Evolutionary conservation across 2,113 vertebrate genomes (phyloP).

Genomic region (Setophaga kirtlandii): DNA sequence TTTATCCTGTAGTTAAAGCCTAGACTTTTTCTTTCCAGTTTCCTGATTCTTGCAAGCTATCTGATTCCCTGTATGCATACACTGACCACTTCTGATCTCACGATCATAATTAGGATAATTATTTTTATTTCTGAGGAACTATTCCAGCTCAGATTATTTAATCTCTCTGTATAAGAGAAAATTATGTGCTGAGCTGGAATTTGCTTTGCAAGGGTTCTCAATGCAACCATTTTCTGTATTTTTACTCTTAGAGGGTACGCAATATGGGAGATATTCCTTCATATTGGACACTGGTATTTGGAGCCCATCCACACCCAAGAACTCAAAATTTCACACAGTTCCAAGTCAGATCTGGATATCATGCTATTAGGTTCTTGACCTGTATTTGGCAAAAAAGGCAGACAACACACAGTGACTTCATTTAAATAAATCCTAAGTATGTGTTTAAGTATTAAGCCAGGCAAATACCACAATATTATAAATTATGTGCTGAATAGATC

Average conservation of each 20-base stretch:
- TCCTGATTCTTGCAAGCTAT: background rate
- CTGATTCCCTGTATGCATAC: background rate
- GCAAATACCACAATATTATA: background rate
- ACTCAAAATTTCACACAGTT: background rate
- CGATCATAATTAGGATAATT: background rate
- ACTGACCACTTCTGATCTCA: background rate
- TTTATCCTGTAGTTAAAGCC: background rate
- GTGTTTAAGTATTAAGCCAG: constrained; percentile 10
- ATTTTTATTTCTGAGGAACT: background rate
- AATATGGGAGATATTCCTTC: background rate
- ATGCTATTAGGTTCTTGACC: background rate
- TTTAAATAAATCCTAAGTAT: constrained; percentile 14
- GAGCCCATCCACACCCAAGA: background rate
- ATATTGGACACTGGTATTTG: background rate
- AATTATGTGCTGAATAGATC: background rate
- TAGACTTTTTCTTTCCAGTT: background rate
- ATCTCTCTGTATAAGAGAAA: background rate
- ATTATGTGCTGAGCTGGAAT: background rate
- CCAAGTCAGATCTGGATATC: background rate
- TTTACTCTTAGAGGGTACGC: background rate
- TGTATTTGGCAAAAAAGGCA: background rate
- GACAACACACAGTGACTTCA: background rate
- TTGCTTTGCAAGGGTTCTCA: background rate
- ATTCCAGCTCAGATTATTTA: background rate
- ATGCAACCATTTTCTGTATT: background rate